These are phyloP conservation scores for Esperia sulphurella DNA, from an alignment of 2,888 invertebrate genomes.

Conservation along the genomic window DNA sequence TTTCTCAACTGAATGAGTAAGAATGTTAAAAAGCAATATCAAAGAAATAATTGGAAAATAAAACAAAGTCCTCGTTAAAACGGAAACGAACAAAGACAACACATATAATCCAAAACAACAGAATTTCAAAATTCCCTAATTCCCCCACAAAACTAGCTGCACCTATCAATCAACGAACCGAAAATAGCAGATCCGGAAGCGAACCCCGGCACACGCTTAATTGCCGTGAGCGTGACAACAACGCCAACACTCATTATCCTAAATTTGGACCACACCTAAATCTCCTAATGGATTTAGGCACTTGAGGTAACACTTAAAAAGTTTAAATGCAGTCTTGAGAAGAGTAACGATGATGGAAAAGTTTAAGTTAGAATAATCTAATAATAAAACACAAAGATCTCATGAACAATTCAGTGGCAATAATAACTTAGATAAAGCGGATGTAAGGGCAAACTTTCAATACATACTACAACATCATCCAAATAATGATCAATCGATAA, in stretches of 20 bases:
- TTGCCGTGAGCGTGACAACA: conserved; percentile 47
- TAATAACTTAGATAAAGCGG: background rate
- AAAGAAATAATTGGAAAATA: background rate
- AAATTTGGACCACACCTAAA: conserved; percentile 49
- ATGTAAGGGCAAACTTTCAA: no score
- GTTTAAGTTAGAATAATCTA: background rate
- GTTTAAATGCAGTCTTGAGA: background rate
- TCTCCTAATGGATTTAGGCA: conserved; percentile 30
- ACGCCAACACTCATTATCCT: conserved; percentile 47
- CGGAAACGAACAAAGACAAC: conserved; percentile 5
- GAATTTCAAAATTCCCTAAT: conserved; percentile 9
- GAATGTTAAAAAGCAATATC: no score
- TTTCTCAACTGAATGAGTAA: no score
- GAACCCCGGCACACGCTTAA: conserved; percentile 41
- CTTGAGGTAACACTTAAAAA: conserved; percentile 15
- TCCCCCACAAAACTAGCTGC: conserved; percentile 24
- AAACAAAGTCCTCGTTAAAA: conserved; percentile 1
- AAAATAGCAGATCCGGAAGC: conserved; percentile 55
- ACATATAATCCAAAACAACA: conserved; percentile 17
- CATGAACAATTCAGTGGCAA: background rate
- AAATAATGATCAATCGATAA: no score
- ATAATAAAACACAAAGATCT: background rate
- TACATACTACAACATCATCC: no score
- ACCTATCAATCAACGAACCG: conserved; percentile 44
- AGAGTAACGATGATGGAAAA: background rate